Base-by-base conservation (phyloP, 2,113 vertebrate species). In the Girardinichthys multiradiatus region DNA sequence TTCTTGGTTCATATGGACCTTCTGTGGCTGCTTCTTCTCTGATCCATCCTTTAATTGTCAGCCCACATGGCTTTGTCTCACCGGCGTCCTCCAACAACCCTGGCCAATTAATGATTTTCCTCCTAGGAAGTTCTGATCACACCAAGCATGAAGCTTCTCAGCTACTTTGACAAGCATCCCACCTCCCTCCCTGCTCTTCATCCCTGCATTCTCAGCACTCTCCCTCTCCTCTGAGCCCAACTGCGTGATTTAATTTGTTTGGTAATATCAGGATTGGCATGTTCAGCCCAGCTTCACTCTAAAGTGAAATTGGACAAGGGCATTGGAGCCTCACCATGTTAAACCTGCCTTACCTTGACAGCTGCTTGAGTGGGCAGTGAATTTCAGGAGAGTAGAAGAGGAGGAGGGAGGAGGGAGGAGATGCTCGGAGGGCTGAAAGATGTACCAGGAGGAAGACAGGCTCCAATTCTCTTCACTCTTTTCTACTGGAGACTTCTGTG, bases 281-380 rank as follows among this genome's bases (percentile, higher is more conserved):
- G 90, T 94, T 93, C 90, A 90, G 92, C 91, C 91, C 87, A 92
- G 91, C 92, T 92, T 93, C 93, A 90, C 91, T 92, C 88, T 92
- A 93, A 94, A 94, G 94, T 94, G 92, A 94, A 94, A 95, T 95
- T 94, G 93, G 91, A 94, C 92, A 91, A 92, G 94, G 92, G 93
- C 93, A 93, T 90, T 94, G 93, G 94, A 93, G 94, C 93, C 90
- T 92, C 89, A 87, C 89, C 90, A 88, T 92, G 93, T 95, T 91
- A 93, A 92, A 93, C 82, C 62, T 74, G 87, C 83, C 90, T 94
- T 88, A 94, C 93, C 92, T 94, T 92, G 93, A 94, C 94, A 94
- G 93, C 93, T 93, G 92, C 89, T 89, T 87, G 91, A 93, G 92
- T 91, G 93, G 90, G 80, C 91, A 87, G 87, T 68, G 84, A 85